phyloP scores from a whole-genome alignment of 2,113 vertebrate genomes.

The Nyctibius bracteatus region DNA sequence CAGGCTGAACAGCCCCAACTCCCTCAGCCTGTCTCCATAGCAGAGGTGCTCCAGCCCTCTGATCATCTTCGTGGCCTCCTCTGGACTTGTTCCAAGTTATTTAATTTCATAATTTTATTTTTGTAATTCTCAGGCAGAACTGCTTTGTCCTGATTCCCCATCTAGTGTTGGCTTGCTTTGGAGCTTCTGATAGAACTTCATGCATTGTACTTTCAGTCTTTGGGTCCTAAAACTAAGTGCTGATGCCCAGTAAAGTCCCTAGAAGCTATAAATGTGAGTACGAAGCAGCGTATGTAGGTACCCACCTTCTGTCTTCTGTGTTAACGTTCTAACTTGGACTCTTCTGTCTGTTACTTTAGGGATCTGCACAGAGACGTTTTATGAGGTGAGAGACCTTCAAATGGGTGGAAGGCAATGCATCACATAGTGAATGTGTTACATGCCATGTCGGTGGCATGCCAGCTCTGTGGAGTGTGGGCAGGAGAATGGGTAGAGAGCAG shows the following conservation, averaged over 20 bases:
- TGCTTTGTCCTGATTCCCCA: neutral
- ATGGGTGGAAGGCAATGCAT: neutral
- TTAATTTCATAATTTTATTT: neutral
- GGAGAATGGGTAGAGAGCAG: neutral
- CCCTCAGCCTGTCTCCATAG: no score
- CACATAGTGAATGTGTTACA: neutral
- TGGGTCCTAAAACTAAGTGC: neutral
- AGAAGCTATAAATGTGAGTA: neutral
- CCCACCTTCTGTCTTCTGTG: neutral
- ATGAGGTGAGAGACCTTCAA: neutral
- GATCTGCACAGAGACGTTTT: neutral
- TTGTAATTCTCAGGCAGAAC: neutral
- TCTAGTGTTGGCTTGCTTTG: neutral
- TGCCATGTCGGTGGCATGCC: neutral
- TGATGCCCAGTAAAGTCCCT: neutral
- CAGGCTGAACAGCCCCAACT: no score
- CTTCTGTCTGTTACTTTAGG: neutral
- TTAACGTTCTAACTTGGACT: neutral
- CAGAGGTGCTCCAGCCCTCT: no score
- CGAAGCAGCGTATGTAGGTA: neutral
- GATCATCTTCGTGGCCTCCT: no score
- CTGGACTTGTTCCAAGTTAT: no score
- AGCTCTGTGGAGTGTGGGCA: neutral
- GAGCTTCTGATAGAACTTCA: neutral
- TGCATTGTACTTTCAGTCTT: neutral